Base-by-base conservation (phyloP, 2,797 vertebrate species). In the Trachops cirrhosus region DNA sequence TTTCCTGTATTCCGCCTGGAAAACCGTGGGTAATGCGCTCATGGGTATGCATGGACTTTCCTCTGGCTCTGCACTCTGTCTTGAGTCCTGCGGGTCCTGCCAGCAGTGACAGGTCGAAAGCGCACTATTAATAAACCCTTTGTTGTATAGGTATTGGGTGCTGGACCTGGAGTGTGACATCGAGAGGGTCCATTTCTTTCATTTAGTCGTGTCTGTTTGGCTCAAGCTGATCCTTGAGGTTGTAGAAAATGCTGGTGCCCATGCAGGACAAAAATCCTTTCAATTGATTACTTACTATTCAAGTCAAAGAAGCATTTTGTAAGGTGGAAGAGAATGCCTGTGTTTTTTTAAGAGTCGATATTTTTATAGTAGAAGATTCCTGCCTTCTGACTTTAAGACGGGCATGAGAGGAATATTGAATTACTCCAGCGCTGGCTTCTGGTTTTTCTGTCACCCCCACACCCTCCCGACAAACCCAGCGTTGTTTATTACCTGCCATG, bases 361-460 rank as follows among this genome's bases (percentile, higher is more conserved):
- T 62, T 93, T 74, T 84, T 64, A 19, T 44, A 18, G 73, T 64
- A 70, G 54, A 89, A 39, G 26, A 44, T 41, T 74, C 74, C 78
- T 75, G n/a, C 41, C 68, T 94, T 71, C 46, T 62, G 83, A 67
- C 68, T 90, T 89, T n/a, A 70, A 88, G 75, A 93, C 29, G 80
- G 95, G 86, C 93, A 21, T 7, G 37, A 57, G 84, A 64, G 37
- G 1, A 3, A 46, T 29, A 44, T 5, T 50, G 77, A 96, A 67
- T 39, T 44, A 87, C 80, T 79, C 62, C n/a, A 29, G 70, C 0
- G 0, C 54, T 50, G 16, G 71, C 16, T 26, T 64, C 78, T 82
- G 75, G 21, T 70, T 86, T 90, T 57, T 26, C 89, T 18, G 6
- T 64, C 46, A 19, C 15, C 64, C 73, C 22, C 1, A 3, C 64